Base-by-base conservation (phyloP, 2,888 invertebrate genomes). In the Hanleya hanleyi region DNA sequence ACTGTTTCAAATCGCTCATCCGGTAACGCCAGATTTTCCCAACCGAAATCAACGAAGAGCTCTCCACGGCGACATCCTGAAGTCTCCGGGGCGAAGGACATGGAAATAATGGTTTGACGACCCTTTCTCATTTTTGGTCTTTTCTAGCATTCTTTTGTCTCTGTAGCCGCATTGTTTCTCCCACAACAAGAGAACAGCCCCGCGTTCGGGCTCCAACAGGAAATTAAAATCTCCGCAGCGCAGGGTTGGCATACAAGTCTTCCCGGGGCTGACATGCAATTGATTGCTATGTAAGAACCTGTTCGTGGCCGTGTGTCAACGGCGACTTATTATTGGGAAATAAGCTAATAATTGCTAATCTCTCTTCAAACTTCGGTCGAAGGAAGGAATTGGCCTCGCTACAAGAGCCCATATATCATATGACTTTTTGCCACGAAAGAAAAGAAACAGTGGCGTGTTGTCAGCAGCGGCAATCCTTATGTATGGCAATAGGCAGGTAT, bases 61-160 rank as follows among this genome's bases (percentile, higher is more conserved):
- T n/a, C n/a, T n/a, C n/a, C n/a, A n/a, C n/a, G n/a, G n/a, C n/a
- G n/a, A n/a, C n/a, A n/a, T n/a, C n/a, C n/a, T n/a, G n/a, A n/a
- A n/a, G n/a, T n/a, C n/a, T n/a, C n/a, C n/a, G n/a, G n/a, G n/a
- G n/a, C n/a, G n/a, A n/a, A n/a, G n/a, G n/a, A 57, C 57, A 26
- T 22, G 12, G 29, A 22, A 22, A 57, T 57, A 22, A 57, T 57
- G 32, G 12, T 15, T 26, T 29, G 29, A 22, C 15, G 57, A 15
- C 29, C 57, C 57, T 29, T 22, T 57, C 57, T 29, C 57, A 57
- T 57, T 57, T n/a, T 57, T 29, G 57, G 22, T 57, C 57, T 57
- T 57, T 57, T 57, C 57, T 57, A 29, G 12, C 12, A 26, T 15
- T 57, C 29, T 29, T 57, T 57, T 57, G 22, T 22, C 29, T 57